Evolutionary conservation across 2,888 invertebrate species (phyloP), one percentile per base, ranked within the genome.

Genomic region (Hoplodrina blanda): DNA sequence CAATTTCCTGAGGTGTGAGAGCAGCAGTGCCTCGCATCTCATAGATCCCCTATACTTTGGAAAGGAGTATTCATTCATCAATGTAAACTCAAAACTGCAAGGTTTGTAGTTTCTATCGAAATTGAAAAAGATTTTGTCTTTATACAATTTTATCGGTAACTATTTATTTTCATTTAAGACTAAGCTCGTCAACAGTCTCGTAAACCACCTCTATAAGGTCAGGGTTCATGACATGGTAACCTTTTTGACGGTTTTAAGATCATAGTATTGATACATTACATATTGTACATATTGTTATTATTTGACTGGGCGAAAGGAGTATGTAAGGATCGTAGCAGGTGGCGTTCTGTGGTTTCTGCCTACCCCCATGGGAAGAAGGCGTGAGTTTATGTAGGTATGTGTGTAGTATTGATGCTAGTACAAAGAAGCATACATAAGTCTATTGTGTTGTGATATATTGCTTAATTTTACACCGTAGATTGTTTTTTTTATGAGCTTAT

Each of bases 1-100:
- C 94, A 94, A 95, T 95, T 94, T 93, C 93, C 94, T 91, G 91
- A 87, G 85, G 85, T 85, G 87, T 84, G 86, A 86, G 85, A 87
- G 81, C 86, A 85, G 87, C 82, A 87, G 86, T 85, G 90, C 86
- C 87, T 91, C 89, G 88, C 88, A 88, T 91, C 88, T 87, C 84
- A 85, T 86, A 85, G 85, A 88, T 86, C 82, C 81, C 78, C 69
- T 55, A 78, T 74, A 73, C 86, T 87, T 87, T 80, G 85, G 57
- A 73, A 52, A 68, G 63, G 52, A 64, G 64, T 65, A 66, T 81
- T 81, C 73, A 76, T 85, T 72, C 72, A 82, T 78, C 66, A 76
- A 76, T 74, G 69, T 80, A 54, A 76, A 65, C 62, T 70, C 25
- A 30, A 50, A 72, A 50, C 46, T 57, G 25, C 17, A 60, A 55